Conservation (phyloP, 2,113 vertebrate genomes). For the Pardalotus punctatus region DNA sequence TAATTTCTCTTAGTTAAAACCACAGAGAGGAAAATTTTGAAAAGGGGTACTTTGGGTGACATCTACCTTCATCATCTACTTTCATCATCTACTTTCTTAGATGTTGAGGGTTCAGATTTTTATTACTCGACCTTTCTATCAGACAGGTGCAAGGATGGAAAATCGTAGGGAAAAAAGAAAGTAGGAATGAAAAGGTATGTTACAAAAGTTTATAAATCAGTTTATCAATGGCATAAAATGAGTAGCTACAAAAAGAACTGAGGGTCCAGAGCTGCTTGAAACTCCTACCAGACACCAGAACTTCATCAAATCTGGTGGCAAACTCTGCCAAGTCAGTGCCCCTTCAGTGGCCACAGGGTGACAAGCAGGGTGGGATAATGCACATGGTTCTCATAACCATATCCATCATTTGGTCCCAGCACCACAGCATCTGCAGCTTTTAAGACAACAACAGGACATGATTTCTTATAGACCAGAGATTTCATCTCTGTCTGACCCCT, state of each 20-base stretch:
- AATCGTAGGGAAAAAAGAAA: not conserved
- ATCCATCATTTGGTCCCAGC: not conserved
- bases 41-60: not conserved
- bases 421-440: not conserved
- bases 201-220: not conserved
- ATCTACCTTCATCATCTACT: too few species aligned
- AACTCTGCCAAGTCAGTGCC: not conserved
- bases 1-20: not conserved
- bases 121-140: not conserved
- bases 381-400: not conserved
- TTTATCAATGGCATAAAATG: not conserved
- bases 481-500: not conserved
- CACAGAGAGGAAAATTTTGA: not conserved
- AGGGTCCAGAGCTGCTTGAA: not conserved
- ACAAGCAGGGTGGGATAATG: not conserved
- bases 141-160: not conserved
- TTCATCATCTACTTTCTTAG: not conserved
- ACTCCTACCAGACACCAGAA: not conserved
- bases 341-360: not conserved
- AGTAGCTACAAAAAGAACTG: fast-evolving
- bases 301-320: not conserved
- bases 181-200: not conserved
- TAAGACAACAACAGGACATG: not conserved
- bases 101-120: not conserved
- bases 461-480: not conserved